These are phyloP conservation scores for Lamprotornis superbus DNA, from an alignment of 2,113 vertebrate genomes.

Conservation along the genomic window DNA sequence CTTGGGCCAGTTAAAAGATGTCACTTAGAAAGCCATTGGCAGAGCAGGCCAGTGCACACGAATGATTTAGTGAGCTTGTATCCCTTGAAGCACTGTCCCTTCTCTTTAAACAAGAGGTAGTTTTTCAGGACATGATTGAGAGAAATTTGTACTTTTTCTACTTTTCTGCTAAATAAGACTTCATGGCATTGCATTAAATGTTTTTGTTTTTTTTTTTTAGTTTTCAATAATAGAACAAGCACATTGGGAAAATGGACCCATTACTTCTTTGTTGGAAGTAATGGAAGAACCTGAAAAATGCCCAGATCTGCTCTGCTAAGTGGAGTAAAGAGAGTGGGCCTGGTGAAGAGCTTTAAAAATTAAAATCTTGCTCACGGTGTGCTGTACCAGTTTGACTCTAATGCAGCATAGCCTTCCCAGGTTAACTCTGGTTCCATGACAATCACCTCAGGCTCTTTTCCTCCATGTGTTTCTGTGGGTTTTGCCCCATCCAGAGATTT, in stretches of 20 bases:
- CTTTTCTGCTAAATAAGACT: neutral
- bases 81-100: neutral
- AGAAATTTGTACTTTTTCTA: neutral
- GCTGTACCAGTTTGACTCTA: neutral
- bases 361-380: neutral
- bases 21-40: neutral
- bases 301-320: neutral
- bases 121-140: neutral
- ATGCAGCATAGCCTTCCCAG: accelerated
- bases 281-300: neutral
- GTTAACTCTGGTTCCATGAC: neutral
- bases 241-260: neutral
- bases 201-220: neutral
- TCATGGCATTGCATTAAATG: neutral
- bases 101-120: neutral
- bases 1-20: neutral
- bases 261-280: neutral
- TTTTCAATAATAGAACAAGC: neutral
- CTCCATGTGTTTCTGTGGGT: neutral
- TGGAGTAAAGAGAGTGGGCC: neutral
- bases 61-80: neutral
- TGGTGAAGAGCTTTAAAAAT: neutral
- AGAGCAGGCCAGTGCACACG: neutral
- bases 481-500: neutral
- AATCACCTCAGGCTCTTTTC: neutral